Evolutionary conservation across 1,140 invertebrate species (phyloP), one percentile per base, ranked within the genome.

Genomic region (Ceratitis capitata): DNA sequence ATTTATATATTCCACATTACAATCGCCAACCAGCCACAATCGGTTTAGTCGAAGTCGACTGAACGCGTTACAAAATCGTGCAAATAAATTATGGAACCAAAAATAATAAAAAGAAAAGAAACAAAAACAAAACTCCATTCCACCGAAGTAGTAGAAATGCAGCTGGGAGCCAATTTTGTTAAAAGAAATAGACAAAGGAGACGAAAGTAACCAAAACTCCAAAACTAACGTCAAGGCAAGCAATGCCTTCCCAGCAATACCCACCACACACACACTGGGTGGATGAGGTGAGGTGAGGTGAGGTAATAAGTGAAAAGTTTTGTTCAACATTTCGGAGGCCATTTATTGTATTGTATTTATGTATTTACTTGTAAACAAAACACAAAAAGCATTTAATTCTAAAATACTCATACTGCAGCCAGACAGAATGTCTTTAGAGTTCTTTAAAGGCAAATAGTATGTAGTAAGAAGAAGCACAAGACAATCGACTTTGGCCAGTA

Each of bases 311-410:
- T 69, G 61, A 69, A 69, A 69, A 69, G 61, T 69, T 69, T 69
- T 32, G 35, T 32, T 26, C 61, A 19, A 69, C 61, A 69, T 35
- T 69, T 69, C 39, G 32, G 61, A 69, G 61, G 61, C 61, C 61
- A 69, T 69, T 69, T 69, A 39, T 69, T 69, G 61, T 39, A 69
- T 69, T 69, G 61, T 69, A 69, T 69, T 69, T 69, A 69, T 69
- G 61, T 69, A 69, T 69, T 69, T 69, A 69, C n/a, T n/a, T n/a
- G n/a, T n/a, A n/a, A n/a, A n/a, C n/a, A n/a, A n/a, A n/a, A 69
- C 35, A 69, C 61, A 69, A 69, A 69, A 69, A 69, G 32, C 35
- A 69, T 69, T 69, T 69, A 69, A 16, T 69, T 69, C 61, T 39
- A 69, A 69, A 69, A 69, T 35, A 69, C 61, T 69, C 61, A 32